Conservation (phyloP, 1,140 invertebrate species). For the Pteromalus puparum region DNA sequence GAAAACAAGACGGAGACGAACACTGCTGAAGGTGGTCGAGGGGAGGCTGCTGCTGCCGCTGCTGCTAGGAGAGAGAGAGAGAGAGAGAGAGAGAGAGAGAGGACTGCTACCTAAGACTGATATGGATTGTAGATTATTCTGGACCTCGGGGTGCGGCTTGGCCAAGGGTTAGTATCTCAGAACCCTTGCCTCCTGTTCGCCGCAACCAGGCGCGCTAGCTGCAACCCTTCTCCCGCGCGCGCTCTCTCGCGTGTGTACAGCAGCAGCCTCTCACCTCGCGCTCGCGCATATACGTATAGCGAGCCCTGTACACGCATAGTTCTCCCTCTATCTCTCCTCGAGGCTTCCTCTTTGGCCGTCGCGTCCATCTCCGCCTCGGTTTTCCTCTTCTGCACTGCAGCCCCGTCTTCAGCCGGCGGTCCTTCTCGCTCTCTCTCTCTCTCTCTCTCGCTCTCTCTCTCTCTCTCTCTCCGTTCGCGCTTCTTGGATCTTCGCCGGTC, state of each 20-base stretch:
- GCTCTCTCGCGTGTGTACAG: background rate
- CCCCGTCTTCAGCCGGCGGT: background rate
- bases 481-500: background rate
- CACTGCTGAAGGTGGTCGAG: conserved; percentile 39
- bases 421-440: background rate
- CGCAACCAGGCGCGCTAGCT: conserved; percentile 25
- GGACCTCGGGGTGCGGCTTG: conserved; percentile 75
- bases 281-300: background rate
- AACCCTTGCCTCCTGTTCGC: conserved; percentile 63
- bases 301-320: conserved; percentile 19
- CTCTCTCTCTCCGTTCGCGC: too few species aligned
- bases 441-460: too few species aligned
- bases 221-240: conserved; percentile 18
- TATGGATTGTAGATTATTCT: conserved; percentile 77
- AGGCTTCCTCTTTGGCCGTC: conserved; percentile 43
- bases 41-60: conserved; percentile 48
- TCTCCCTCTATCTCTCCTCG: conserved; percentile 44
- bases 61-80: too few species aligned
- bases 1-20: conserved; percentile 27
- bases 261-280: background rate
- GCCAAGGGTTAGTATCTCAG: conserved; percentile 74
- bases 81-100: conserved; percentile 44
- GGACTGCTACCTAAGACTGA: conserved; percentile 73
- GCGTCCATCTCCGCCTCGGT: conserved; percentile 30
- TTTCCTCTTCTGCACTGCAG: background rate